A percentile compares a stretch with the other conserved stretches of the same genome.
phyloP scores from a whole-genome alignment of 2,888 invertebrate species.

The Eupithecia abbreviata region DNA sequence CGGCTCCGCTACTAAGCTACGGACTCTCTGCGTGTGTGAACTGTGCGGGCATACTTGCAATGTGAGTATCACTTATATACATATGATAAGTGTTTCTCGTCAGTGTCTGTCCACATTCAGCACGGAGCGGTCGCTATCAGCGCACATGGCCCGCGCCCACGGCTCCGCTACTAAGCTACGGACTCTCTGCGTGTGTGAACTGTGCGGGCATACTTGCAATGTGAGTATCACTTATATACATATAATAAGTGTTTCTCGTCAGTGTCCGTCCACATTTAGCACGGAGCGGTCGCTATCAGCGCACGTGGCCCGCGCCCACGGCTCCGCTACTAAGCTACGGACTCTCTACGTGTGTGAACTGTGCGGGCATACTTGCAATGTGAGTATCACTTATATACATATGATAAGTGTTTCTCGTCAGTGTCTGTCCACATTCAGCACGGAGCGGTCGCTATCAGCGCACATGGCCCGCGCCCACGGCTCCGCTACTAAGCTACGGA shows the following conservation, averaged over 20 bases:
- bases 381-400: slow-evolving; percentile 49
- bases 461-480: slow-evolving; percentile 62
- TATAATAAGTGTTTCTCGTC: too few relatives aligned
- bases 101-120: slow-evolving; percentile 65
- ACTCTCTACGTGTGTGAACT: slow-evolving; percentile 62
- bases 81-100: background rate
- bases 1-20: slow-evolving; percentile 51
- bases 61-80: slow-evolving; percentile 53
- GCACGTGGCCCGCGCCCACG: slow-evolving; percentile 62
- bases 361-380: slow-evolving; percentile 63
- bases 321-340: slow-evolving; percentile 53
- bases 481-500: slow-evolving; percentile 53
- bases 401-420: slow-evolving; percentile 37
- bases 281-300: slow-evolving; percentile 57
- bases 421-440: slow-evolving; percentile 62
- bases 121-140: slow-evolving; percentile 55
- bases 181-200: slow-evolving; percentile 60
- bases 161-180: slow-evolving; percentile 53
- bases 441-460: slow-evolving; percentile 55
- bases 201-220: slow-evolving; percentile 63
- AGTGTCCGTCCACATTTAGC: too few relatives aligned
- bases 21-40: slow-evolving; percentile 61
- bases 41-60: slow-evolving; percentile 63
- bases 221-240: too few relatives aligned
- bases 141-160: slow-evolving; percentile 62